A percentile compares a stretch with the other conserved stretches of the same genome.
Conservation (phyloP, 2,113 vertebrate genomes). For the Protobothrops mucrosquamatus region DNA sequence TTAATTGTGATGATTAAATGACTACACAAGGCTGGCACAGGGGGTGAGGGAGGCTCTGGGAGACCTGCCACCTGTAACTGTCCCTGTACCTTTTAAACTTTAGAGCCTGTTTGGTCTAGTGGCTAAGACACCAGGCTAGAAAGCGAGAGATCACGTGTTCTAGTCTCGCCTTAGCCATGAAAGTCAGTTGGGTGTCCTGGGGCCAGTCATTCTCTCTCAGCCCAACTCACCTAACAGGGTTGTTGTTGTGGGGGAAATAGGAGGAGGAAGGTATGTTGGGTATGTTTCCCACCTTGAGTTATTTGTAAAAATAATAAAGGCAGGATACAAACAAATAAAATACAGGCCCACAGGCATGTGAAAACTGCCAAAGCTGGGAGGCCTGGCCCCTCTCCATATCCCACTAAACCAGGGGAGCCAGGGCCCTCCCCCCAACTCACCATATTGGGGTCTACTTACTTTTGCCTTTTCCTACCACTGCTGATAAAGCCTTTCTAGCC, state of each 20-base stretch:
- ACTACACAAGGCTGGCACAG: background rate
- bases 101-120: background rate
- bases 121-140: background rate
- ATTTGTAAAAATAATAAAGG: background rate
- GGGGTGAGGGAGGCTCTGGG: background rate
- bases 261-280: background rate
- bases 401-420: background rate
- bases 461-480: background rate
- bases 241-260: background rate
- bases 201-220: background rate
- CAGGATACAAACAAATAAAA: background rate
- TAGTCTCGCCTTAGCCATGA: background rate
- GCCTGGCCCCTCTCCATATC: background rate
- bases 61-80: background rate
- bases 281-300: background rate
- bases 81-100: background rate
- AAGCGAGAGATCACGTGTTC: background rate
- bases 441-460: background rate
- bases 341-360: background rate
- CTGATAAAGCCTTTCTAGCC: background rate
- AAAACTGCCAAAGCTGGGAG: background rate
- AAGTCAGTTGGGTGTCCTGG: background rate
- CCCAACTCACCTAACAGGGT: background rate
- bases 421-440: background rate
- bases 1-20: background rate